Evolutionary conservation across 2,888 invertebrate species (phyloP), one percentile per base, ranked within the genome.

Genomic region (Rhogogaster chlorosoma): DNA sequence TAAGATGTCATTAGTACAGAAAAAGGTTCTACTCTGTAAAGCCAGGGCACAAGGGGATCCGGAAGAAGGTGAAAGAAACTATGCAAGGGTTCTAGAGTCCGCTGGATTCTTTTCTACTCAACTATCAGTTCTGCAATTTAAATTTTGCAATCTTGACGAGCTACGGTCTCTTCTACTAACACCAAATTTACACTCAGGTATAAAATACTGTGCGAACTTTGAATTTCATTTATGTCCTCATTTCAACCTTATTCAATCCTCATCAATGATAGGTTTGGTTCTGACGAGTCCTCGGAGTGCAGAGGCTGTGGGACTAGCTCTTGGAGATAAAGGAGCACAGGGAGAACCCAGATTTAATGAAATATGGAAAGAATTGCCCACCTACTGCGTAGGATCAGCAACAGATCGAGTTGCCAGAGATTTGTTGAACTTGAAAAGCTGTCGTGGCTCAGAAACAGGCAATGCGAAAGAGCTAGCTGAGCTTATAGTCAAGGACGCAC

Each of bases 241-340:
- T 82, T 10, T 22, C 12, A 36, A 29, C 26, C 18, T 15, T 49
- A 29, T 67, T 36, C 1, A 80, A 38, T 75, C 9, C 61, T 22
- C 15, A 22, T 32, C 9, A 29, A 67, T 3, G 0, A 29, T 84
- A 93, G 93, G 93, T 85, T 42, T 93, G 18, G 90, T 93, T 86
- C 86, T 93, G 73, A 93, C 93, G n/a, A 93, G 93, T 88, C 91
- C 89, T 84, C 89, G 93, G 85, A 88, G 92, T 2, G 89, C 91
- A 10, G 91, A 92, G 84, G 92, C 93, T 10, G 89, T 93, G 45
- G 73, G 86, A 70, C 84, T 88, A 15, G 87, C 89, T 22, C 82
- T 88, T 32, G 67, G 36, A 45, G n/a, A 70, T 38, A 85, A 88
- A 53, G 86, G 87, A 45, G 22, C 78, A 26, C 4, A 15, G 3